Percentiles rank a stretch among this genome's conserved stretches.
phyloP scores from a whole-genome alignment of 1,140 invertebrate genomes.

The Goniozus legneri region DNA sequence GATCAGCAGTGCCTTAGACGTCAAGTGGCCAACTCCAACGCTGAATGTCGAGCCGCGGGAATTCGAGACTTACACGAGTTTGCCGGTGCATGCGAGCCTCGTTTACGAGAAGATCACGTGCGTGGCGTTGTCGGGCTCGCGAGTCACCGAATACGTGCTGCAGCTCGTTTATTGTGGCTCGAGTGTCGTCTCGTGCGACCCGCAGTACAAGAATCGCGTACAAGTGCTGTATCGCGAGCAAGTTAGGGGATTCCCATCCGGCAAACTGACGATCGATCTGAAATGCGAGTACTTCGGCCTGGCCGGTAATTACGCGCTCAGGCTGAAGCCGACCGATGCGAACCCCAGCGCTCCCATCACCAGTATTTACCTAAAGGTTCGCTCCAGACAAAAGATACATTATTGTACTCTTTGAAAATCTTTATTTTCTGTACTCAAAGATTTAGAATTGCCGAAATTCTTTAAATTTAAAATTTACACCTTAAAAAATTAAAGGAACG shows the following conservation, averaged over 20 bases:
- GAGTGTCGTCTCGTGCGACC: conserved; percentile 45
- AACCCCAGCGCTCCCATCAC: conserved; percentile 57
- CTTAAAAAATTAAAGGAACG: too few species aligned
- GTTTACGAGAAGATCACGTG: conserved; percentile 71
- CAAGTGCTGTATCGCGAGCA: conserved; percentile 64
- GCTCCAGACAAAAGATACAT: too few species aligned
- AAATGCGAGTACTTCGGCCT: conserved; percentile 75
- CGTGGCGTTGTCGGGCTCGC: conserved; percentile 47
- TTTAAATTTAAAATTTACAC: too few species aligned
- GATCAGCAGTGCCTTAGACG: conserved; percentile 64
- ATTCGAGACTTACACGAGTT: conserved; percentile 73
- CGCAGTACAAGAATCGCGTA: conserved; percentile 41
- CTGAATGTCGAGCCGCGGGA: conserved; percentile 68
- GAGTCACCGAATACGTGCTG: conserved; percentile 57
- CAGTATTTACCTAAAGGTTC: conserved; percentile 67
- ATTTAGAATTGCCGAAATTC: too few species aligned
- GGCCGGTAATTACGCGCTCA: conserved; percentile 71
- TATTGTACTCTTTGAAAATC: too few species aligned
- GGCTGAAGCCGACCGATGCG: conserved; percentile 58
- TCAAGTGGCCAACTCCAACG: conserved; percentile 73
- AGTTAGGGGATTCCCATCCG: conserved; percentile 65
- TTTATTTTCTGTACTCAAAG: too few species aligned
- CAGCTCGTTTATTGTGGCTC: conserved; percentile 74
- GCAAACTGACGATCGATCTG: conserved; percentile 59
- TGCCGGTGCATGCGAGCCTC: conserved; percentile 66